These are phyloP conservation scores for Ianthella basta DNA, from an alignment of 37 sponge, comb jelly and placozoan species.

Conservation along the genomic window DNA sequence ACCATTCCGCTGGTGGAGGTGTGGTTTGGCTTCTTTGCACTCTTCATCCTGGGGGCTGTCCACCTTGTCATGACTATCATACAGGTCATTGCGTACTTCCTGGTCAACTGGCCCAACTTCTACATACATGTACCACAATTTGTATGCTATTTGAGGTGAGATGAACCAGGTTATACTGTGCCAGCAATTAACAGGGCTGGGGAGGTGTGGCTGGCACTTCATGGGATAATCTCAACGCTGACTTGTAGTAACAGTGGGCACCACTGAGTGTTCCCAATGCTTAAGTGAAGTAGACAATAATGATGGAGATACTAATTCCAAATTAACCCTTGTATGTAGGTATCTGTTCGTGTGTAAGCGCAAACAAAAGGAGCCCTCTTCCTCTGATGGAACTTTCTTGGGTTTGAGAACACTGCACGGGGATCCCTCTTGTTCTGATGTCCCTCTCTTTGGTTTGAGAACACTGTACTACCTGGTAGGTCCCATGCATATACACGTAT, in stretches of 20 bases:
- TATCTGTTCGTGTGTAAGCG: too few species aligned
- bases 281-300: too few species aligned
- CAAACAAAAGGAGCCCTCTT: too few species aligned
- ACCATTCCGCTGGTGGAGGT: constrained; percentile 8
- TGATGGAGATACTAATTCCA: too few species aligned
- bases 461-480: constrained; percentile 47
- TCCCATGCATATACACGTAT: not conserved
- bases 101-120: constrained; percentile 70
- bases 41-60: constrained; percentile 52
- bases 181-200: not conserved
- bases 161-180: not conserved
- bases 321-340: too few species aligned
- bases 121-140: constrained; percentile 23
- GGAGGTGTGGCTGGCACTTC: too few species aligned
- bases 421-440: constrained; percentile 45
- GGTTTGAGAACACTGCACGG: too few species aligned
- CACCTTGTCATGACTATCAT: constrained; percentile 61
- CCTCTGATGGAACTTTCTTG: too few species aligned
- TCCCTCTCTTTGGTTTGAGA: constrained; percentile 39
- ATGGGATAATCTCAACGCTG: too few species aligned
- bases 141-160: constrained; percentile 24
- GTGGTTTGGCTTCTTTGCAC: constrained; percentile 19
- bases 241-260: too few species aligned
- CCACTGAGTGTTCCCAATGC: too few species aligned
- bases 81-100: constrained; percentile 60